phyloP scores from a whole-genome alignment of 2,888 invertebrate genomes.

The Amblyjoppa fuscipennis region DNA sequence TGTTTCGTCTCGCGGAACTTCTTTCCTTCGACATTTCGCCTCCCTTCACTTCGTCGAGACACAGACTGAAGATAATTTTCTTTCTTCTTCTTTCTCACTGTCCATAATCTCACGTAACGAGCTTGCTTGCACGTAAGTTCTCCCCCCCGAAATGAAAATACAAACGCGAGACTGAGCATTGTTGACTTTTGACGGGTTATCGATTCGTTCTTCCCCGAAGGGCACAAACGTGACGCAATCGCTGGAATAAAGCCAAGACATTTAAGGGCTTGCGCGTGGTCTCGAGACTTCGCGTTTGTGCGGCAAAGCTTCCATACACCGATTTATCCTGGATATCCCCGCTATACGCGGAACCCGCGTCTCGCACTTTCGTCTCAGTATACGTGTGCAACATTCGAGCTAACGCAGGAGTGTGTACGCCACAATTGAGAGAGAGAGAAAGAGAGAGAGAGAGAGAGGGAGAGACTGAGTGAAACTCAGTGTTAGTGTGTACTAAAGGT shows the following conservation, averaged over 20 bases:
- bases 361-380: background rate
- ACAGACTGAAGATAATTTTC: background rate
- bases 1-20: conserved; percentile 17
- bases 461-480: conserved; percentile 15
- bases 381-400: conserved; percentile 3
- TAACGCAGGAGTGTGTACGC: background rate
- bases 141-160: background rate
- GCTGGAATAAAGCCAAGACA: conserved; percentile 44
- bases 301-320: background rate
- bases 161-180: conserved; percentile 29
- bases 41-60: background rate
- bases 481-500: conserved; percentile 60
- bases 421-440: background rate
- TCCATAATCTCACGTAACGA: background rate
- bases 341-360: background rate
- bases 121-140: background rate
- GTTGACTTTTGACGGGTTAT: conserved; percentile 59
- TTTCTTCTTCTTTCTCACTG: background rate
- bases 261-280: conserved; percentile 30
- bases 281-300: conserved; percentile 1
- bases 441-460: background rate
- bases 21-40: conserved; percentile 2
- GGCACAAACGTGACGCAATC: conserved; percentile 44
- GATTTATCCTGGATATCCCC: background rate
- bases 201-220: conserved; percentile 50